Base-by-base conservation (phyloP, 2,113 vertebrate genomes). In the Epinephelus lanceolatus region DNA sequence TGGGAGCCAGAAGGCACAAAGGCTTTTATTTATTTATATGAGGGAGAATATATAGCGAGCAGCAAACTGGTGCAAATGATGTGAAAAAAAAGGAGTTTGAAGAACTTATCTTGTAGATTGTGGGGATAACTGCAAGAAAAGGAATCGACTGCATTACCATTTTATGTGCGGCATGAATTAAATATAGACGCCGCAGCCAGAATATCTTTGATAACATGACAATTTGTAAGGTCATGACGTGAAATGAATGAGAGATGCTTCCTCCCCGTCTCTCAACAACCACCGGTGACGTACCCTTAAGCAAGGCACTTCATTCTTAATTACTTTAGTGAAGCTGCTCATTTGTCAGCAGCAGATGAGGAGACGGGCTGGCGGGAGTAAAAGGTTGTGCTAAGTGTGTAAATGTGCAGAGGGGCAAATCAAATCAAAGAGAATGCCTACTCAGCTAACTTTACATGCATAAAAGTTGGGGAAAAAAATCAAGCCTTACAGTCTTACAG, bases 1-100 rank as follows among this genome's bases (percentile, higher is more conserved):
- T 87, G 82, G 72, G 84, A 91, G 80, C 87, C 92, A 86, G 86
- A 71, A 92, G 88, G 90, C 91, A 92, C 87, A 89, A 91, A 93
- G 75, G 79, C 76, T 84, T 88, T 87, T 90, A 90, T 94, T 95
- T 93, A 93, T 94, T 93, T 90, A 88, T 88, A 90, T 91, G 65
- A 60, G 6, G 56, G 80, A 81, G 87, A 92, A 91, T 88, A 92
- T 88, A 91, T 76, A 76, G 72, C 85, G 33, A 74, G 69, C 92
- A 87, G 84, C 79, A 91, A 92, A 94, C 82, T 86, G 88, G 83
- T 93, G 88, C 78, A 87, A 93, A 91, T 88, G 65, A 92, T 83
- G 84, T 87, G 80, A 70, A 76, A 86, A 77, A 87, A 80, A 69
- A 69, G 19, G 6, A 65, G 69, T 89, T 60, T 80, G 59, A 80